These are phyloP conservation scores for Megastigmus dorsalis DNA, from an alignment of 2,888 invertebrate genomes.

Conservation along the genomic window DNA sequence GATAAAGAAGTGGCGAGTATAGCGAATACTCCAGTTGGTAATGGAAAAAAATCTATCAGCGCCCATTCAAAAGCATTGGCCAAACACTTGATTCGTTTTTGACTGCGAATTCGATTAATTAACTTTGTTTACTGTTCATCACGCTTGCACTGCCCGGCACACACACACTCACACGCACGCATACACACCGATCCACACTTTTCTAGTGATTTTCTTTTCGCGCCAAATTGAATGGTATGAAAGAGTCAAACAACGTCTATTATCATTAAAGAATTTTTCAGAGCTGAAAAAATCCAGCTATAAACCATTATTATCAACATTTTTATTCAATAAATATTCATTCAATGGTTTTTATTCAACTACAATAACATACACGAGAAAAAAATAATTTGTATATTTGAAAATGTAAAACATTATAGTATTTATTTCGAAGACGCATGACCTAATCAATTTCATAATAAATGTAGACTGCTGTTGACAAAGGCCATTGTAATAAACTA, in stretches of 20 bases:
- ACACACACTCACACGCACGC: no score
- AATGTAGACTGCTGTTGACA: no score
- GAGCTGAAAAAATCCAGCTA: background rate
- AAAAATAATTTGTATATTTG: no score
- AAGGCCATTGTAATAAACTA: no score
- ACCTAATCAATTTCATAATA: background rate
- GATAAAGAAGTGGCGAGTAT: conserved; percentile 8
- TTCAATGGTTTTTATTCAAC: background rate
- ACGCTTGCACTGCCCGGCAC: background rate
- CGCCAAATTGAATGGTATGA: background rate
- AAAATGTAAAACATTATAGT: no score
- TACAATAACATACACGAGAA: background rate
- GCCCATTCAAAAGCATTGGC: conserved; percentile 24
- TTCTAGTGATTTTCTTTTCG: background rate
- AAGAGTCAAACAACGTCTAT: conserved; percentile 4
- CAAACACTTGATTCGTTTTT: conserved; percentile 36
- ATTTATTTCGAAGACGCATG: no score
- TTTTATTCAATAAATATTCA: background rate
- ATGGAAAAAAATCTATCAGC: conserved; percentile 28
- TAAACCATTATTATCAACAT: background rate
- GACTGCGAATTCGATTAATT: conserved; percentile 44
- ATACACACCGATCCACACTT: conserved; percentile 10
- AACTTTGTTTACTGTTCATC: conserved; percentile 44
- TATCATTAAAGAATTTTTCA: background rate
- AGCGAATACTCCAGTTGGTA: conserved; percentile 12